A percentile compares a stretch with the other conserved stretches of the same genome.
Evolutionary conservation across 2,113 vertebrate genomes (phyloP).

Genomic region (Butastur rufipennis): DNA sequence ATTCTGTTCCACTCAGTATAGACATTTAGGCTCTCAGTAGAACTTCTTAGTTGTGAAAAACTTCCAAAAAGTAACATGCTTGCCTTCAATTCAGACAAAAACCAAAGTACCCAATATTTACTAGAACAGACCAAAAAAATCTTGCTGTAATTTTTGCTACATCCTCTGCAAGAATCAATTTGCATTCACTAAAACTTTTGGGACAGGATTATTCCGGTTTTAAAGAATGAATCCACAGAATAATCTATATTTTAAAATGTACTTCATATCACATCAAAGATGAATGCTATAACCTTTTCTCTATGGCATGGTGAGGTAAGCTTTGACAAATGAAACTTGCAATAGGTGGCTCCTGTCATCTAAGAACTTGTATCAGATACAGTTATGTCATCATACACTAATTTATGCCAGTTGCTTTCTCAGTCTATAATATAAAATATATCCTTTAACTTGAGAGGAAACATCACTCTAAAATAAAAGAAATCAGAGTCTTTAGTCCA

Average conservation of each 20-base stretch:
- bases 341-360: conserved; percentile 33
- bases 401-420: conserved; percentile 14
- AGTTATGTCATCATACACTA: background rate
- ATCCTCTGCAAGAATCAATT: background rate
- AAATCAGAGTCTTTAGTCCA: background rate
- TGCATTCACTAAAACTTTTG: background rate
- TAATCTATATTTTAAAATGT: background rate
- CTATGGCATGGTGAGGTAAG: background rate
- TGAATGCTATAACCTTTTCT: conserved; percentile 56
- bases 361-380: background rate
- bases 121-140: background rate
- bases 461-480: background rate
- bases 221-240: background rate
- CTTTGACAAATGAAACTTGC: conserved; percentile 43
- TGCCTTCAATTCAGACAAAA: background rate
- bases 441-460: background rate
- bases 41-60: background rate
- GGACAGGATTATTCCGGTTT: background rate
- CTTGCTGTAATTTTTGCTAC: background rate
- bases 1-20: background rate
- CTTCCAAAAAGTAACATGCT: background rate
- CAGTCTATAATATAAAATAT: background rate
- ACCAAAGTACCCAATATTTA: background rate
- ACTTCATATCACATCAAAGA: background rate
- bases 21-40: background rate